Conservation (phyloP, 2,113 vertebrate species). For the Rhizomys pruinosus region DNA sequence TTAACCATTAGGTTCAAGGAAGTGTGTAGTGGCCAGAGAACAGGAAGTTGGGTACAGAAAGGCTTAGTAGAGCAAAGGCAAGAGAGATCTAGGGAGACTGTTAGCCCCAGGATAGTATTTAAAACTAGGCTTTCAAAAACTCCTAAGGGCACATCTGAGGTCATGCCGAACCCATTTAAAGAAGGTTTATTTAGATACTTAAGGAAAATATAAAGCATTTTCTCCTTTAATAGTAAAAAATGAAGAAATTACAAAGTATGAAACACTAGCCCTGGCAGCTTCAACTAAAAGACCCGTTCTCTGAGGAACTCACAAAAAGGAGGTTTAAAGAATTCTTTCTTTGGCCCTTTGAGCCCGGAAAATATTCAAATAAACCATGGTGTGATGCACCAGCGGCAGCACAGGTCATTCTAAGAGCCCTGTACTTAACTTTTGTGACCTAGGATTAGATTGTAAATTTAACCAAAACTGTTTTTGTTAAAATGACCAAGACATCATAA, state of each 20-base stretch:
- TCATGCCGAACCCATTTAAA: not conserved
- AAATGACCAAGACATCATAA: constrained; percentile 47
- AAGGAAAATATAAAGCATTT: constrained; percentile 5
- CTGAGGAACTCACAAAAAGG: not conserved
- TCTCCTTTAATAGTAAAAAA: constrained; percentile 3
- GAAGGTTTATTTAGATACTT: not conserved
- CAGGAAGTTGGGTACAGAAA: not conserved
- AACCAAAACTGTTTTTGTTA: constrained; percentile 40
- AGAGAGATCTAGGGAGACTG: not conserved
- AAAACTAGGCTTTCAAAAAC: not conserved
- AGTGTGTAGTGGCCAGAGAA: not conserved
- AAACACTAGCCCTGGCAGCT: not conserved
- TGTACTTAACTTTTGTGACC: constrained; percentile 19
- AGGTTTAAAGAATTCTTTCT: constrained; percentile 17
- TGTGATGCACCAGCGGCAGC: not conserved
- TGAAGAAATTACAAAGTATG: not conserved
- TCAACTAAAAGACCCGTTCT: not conserved
- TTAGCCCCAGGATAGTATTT: not conserved
- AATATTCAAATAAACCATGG: not conserved
- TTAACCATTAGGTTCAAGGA: not conserved
- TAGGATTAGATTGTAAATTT: constrained; percentile 39
- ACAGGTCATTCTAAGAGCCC: not conserved
- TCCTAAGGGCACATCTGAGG: not conserved
- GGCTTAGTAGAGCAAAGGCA: not conserved
- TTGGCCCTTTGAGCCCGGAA: not conserved